Percentiles rank a stretch among this genome's conserved stretches.
Evolutionary conservation across 2,113 vertebrate genomes (phyloP).

Genomic region (Pollachius pollachius): DNA sequence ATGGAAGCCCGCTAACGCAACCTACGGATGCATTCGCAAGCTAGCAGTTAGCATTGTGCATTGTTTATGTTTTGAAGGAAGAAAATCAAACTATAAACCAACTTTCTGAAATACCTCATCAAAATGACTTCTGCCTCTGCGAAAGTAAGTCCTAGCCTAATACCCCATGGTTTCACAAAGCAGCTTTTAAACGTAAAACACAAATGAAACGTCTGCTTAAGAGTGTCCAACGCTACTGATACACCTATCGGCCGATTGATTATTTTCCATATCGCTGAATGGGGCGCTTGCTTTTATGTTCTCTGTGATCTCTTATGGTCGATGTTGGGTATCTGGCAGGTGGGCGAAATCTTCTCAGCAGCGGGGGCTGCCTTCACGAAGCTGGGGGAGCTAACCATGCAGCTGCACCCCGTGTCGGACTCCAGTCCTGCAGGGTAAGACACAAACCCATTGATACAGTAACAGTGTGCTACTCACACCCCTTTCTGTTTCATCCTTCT

Average conservation of each 20-base stretch:
- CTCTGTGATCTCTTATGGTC: not conserved
- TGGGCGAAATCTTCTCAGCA: constrained; percentile 92
- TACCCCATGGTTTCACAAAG: not conserved
- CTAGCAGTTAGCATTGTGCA: constrained; percentile 34
- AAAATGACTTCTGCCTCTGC: constrained; percentile 77
- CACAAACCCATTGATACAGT: not conserved
- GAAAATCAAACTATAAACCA: not conserved
- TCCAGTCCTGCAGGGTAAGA: constrained; percentile 88
- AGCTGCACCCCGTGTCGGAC: constrained; percentile 89
- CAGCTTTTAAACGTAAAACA: not conserved
- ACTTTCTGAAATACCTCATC: accelerated
- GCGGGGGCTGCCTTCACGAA: constrained; percentile 91
- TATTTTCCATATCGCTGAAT: not conserved
- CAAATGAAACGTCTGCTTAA: no score
- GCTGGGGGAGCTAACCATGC: constrained; percentile 90
- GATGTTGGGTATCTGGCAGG: constrained; percentile 63
- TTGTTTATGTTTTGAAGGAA: constrained; percentile 20
- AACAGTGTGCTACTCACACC: not conserved
- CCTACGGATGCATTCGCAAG: constrained; percentile 33
- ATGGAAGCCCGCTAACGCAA: not conserved
- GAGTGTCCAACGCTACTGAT: no score
- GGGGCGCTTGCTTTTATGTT: not conserved
- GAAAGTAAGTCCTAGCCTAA: constrained; percentile 57
- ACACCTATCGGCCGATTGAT: not conserved
- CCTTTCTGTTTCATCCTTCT: not conserved